Conservation (phyloP, 2,797 vertebrate species). For the Manis crassicaudata region DNA sequence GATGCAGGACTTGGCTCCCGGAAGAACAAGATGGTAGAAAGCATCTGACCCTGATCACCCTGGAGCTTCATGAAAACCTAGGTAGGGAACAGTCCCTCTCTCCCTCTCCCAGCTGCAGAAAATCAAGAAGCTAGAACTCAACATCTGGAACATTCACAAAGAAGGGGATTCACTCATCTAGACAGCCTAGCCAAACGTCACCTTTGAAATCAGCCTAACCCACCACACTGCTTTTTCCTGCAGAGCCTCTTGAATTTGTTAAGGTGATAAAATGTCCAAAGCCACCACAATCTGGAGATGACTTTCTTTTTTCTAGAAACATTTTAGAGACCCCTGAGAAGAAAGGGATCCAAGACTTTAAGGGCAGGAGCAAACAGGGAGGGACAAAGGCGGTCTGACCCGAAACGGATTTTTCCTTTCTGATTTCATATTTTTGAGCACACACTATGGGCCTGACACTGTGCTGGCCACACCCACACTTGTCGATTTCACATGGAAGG, state of each 20-base stretch:
- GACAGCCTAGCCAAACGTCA: background rate
- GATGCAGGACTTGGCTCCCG: background rate
- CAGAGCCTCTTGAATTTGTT: background rate
- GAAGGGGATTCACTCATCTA: background rate
- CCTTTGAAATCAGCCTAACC: background rate
- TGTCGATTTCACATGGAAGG: background rate
- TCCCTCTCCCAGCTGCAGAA: background rate
- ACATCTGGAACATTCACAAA: background rate
- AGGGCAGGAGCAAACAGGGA: background rate
- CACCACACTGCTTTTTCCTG: background rate
- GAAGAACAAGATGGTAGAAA: background rate
- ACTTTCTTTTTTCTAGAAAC: background rate
- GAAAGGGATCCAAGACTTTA: background rate
- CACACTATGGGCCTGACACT: rapidly evolving
- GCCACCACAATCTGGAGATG: background rate
- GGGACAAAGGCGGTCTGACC: background rate
- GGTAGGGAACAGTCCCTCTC: background rate
- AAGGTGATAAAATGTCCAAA: background rate
- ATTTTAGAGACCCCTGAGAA: background rate
- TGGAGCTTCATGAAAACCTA: background rate
- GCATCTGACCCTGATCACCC: background rate
- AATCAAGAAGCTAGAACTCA: background rate
- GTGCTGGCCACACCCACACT: background rate
- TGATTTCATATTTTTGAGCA: background rate
- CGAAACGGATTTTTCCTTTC: background rate